phyloP scores from a whole-genome alignment of 2,113 vertebrate genomes.

The Bufo bufo region DNA sequence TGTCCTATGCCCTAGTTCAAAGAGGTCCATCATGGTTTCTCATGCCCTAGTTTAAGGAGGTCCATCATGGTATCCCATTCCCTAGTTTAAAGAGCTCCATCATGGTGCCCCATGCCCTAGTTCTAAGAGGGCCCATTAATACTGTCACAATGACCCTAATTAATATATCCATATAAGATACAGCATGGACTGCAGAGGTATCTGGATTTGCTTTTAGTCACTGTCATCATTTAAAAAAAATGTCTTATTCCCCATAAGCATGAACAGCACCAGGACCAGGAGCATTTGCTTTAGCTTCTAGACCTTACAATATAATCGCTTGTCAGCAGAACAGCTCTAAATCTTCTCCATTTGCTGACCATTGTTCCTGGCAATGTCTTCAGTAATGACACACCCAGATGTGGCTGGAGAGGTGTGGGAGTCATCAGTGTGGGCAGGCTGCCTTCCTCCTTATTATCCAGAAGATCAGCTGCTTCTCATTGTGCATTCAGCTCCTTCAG shows the following conservation, averaged over 20 bases:
- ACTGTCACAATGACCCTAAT: no score
- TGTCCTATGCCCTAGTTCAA: no score
- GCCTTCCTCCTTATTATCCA: slow-evolving; percentile 46
- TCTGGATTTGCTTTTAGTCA: no score
- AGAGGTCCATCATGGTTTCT: no score
- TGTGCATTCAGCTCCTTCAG: slow-evolving; percentile 53
- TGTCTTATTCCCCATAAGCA: neutral
- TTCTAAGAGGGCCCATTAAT: neutral
- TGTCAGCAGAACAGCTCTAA: neutral
- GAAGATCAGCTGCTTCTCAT: slow-evolving; percentile 53
- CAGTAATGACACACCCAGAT: slow-evolving; percentile 35
- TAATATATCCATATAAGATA: neutral
- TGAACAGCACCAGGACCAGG: neutral
- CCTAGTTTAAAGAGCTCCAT: no score
- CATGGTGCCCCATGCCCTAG: neutral
- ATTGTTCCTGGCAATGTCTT: neutral
- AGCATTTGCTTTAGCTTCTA: neutral
- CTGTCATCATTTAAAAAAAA: no score
- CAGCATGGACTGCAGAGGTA: no score
- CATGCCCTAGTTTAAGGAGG: no score
- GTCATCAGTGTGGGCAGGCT: slow-evolving; percentile 49
- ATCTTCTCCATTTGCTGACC: neutral
- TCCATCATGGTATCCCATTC: no score
- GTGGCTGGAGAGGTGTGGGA: slow-evolving; percentile 59
- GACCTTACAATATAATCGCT: neutral